These are phyloP conservation scores for Adelges cooleyi DNA, from an alignment of 1,140 invertebrate genomes.

Conservation along the genomic window DNA sequence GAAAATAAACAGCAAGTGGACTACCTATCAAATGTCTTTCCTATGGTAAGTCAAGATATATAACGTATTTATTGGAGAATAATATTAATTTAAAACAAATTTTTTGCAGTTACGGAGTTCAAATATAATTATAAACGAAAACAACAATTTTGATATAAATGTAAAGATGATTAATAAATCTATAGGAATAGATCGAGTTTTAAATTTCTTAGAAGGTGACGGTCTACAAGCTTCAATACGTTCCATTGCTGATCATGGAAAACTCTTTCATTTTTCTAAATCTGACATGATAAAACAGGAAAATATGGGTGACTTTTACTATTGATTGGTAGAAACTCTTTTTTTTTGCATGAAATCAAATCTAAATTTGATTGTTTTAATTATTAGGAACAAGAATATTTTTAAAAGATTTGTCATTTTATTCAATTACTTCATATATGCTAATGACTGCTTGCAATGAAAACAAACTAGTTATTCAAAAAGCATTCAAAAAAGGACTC, in stretches of 20 bases:
- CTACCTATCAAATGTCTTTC: neutral
- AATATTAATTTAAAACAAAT: neutral
- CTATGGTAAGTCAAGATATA: neutral
- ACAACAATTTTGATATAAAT: neutral
- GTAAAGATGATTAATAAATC: neutral
- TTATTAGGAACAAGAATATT: neutral
- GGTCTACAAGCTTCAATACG: neutral
- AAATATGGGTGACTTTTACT: neutral
- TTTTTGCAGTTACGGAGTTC: neutral
- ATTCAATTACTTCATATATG: neutral
- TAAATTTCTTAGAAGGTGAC: neutral
- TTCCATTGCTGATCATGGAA: neutral
- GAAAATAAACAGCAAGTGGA: neutral
- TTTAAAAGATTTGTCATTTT: neutral
- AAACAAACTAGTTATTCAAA: neutral
- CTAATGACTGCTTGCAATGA: neutral
- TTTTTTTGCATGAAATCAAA: too few species aligned
- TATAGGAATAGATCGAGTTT: neutral
- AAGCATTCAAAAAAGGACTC: neutral
- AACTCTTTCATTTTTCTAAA: neutral
- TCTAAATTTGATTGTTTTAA: too few species aligned
- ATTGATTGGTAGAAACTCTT: too few species aligned
- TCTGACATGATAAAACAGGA: neutral
- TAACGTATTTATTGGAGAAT: too few species aligned
- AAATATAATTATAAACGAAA: slow-evolving; percentile 1